These are phyloP conservation scores for Dasyurus viverrinus DNA, from an alignment of 2,113 vertebrate species.

Conservation along the genomic window DNA sequence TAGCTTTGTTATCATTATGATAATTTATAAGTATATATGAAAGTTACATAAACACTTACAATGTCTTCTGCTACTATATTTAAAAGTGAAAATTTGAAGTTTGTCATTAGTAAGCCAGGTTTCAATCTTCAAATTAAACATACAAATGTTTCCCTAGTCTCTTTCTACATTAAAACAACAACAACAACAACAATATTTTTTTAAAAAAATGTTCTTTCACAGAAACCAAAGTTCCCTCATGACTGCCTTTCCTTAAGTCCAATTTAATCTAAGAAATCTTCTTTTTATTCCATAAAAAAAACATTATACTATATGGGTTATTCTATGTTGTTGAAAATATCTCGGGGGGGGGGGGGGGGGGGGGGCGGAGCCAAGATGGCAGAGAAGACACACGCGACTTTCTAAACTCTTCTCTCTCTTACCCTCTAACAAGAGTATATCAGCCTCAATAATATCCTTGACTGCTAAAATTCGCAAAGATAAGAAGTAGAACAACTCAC, in stretches of 20 bases:
- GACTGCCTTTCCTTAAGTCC: not conserved
- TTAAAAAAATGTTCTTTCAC: not conserved
- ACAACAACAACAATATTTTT: not conserved
- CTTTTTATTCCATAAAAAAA: not conserved
- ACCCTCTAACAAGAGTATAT: too few relatives aligned
- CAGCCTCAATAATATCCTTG: too few relatives aligned
- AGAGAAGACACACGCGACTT: too few relatives aligned
- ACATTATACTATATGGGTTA: not conserved
- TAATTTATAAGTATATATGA: not conserved
- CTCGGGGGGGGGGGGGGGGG: too few relatives aligned
- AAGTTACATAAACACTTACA: not conserved
- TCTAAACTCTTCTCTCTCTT: too few relatives aligned
- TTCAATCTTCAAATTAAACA: not conserved
- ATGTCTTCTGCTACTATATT: not conserved
- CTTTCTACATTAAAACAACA: not conserved
- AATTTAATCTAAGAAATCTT: not conserved
- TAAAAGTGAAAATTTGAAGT: not conserved
- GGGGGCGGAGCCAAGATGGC: too few relatives aligned
- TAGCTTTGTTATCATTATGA: not conserved
- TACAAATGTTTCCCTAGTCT: not conserved
- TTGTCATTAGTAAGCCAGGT: not conserved
- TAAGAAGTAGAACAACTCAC: too few relatives aligned
- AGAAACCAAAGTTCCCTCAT: not conserved
- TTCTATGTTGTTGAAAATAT: not conserved
- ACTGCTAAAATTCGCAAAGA: too few relatives aligned